phyloP scores from a whole-genome alignment of 2,888 invertebrate species.

The Volucella zonaria region DNA sequence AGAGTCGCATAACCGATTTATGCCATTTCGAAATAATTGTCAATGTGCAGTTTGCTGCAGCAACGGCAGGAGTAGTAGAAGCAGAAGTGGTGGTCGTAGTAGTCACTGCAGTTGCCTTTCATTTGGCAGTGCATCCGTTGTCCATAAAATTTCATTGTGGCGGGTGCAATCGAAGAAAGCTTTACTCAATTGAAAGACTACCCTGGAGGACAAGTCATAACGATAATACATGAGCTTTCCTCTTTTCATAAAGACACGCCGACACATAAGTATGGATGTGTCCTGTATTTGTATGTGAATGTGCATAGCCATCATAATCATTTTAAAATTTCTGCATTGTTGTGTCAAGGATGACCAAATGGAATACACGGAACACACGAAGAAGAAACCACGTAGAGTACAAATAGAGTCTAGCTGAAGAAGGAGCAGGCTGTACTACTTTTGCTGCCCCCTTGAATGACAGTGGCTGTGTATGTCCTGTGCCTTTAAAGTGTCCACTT shows the following conservation, averaged over 20 bases:
- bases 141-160: slow-evolving; percentile 63
- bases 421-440: neutral
- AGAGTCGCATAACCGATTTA: slow-evolving; percentile 63
- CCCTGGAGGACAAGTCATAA: slow-evolving; percentile 21
- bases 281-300: neutral
- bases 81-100: no score
- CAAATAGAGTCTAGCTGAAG: neutral
- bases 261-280: neutral
- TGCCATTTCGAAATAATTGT: slow-evolving; percentile 71
- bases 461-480: neutral
- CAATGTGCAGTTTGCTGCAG: slow-evolving; percentile 50
- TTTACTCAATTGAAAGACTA: slow-evolving; percentile 25
- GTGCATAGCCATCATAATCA: slow-evolving; percentile 62
- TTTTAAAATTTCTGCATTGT: slow-evolving; percentile 67
- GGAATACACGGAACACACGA: slow-evolving; percentile 7
- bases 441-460: slow-evolving; percentile 14
- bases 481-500: slow-evolving; percentile 44
- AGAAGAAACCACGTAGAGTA: slow-evolving; percentile 1
- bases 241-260: slow-evolving; percentile 4
- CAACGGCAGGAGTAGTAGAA: no score
- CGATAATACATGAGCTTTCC: slow-evolving; percentile 19
- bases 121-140: slow-evolving; percentile 55
- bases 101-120: slow-evolving; percentile 64
- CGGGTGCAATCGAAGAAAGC: slow-evolving; percentile 56
- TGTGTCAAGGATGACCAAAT: slow-evolving; percentile 60